Conservation (phyloP, 1,140 invertebrate genomes). For the Drosophila equinoxialis region DNA sequence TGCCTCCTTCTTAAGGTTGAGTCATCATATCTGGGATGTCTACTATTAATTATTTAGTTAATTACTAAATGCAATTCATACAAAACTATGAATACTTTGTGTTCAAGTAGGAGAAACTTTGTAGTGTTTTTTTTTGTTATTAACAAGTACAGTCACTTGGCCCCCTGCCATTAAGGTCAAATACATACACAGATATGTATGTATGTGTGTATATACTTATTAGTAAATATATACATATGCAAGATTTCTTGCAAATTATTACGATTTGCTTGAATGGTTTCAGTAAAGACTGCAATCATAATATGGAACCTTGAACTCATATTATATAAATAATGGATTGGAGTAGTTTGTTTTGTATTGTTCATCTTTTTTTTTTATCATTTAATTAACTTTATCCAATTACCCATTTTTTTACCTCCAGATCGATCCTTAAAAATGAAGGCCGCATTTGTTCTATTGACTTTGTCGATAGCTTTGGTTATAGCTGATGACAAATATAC, state of each 20-base stretch:
- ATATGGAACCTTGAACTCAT: slow-evolving; percentile 15
- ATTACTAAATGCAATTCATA: background rate
- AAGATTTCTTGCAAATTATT: slow-evolving; percentile 9
- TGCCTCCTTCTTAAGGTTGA: background rate
- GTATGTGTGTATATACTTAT: background rate
- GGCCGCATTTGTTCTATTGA: slow-evolving; percentile 42
- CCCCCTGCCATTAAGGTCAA: slow-evolving; percentile 5
- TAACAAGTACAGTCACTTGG: slow-evolving; percentile 1
- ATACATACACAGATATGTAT: background rate
- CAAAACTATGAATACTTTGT: background rate
- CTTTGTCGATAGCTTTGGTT: slow-evolving; percentile 82
- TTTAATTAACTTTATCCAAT: background rate
- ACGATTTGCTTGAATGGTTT: slow-evolving; percentile 23
- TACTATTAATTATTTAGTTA: slow-evolving; percentile 9
- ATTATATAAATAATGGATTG: background rate
- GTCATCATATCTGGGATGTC: background rate
- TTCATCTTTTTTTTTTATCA: background rate
- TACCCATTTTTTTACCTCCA: background rate
- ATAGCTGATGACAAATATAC: slow-evolving; percentile 86
- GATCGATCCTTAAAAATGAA: slow-evolving; percentile 49
- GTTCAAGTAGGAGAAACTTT: background rate
- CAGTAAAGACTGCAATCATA: slow-evolving; percentile 12
- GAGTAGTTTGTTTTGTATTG: too few relatives aligned
- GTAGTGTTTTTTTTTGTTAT: background rate
- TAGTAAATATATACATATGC: background rate